Evolutionary conservation across 1,140 invertebrate species (phyloP).

Genomic region (Panulirus ornatus): DNA sequence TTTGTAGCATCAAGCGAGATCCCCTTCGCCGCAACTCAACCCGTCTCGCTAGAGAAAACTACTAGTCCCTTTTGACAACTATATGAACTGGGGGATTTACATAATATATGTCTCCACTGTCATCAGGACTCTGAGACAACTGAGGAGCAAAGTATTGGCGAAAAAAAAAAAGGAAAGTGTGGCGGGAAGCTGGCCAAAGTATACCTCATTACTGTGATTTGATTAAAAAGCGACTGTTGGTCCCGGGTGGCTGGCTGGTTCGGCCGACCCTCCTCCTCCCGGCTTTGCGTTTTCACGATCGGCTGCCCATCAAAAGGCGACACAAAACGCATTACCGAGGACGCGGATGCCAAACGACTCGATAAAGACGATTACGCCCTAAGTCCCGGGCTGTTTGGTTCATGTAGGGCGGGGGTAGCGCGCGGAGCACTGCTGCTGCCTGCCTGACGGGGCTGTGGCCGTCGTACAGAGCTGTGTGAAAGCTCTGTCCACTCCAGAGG

Average conservation of each 20-base stretch:
- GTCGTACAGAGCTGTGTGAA: too few species aligned
- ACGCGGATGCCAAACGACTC: slow-evolving; percentile 50
- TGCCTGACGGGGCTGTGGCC: too few species aligned
- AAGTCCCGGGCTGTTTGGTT: slow-evolving; percentile 21
- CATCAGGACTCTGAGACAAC: neutral
- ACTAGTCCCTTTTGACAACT: neutral
- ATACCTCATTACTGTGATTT: slow-evolving; percentile 38
- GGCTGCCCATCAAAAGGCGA: slow-evolving; percentile 37
- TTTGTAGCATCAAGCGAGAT: neutral
- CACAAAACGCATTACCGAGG: slow-evolving; percentile 49
- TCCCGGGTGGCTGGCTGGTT: neutral
- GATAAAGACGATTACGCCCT: slow-evolving; percentile 51
- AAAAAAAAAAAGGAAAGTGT: neutral
- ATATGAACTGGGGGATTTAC: neutral
- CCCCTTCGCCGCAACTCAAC: neutral
- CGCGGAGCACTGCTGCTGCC: too few species aligned
- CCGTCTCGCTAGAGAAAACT: neutral
- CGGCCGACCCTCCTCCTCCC: neutral
- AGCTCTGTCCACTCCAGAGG: too few species aligned
- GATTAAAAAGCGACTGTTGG: slow-evolving; percentile 38
- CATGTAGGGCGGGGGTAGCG: too few species aligned
- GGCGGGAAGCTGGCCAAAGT: neutral
- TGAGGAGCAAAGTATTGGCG: too few species aligned
- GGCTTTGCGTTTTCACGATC: slow-evolving; percentile 53
- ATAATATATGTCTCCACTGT: neutral